Evolutionary conservation across 2,797 vertebrate genomes (phyloP), one percentile per base, ranked within the genome.

Genomic region (Anomalospiza imberbis): DNA sequence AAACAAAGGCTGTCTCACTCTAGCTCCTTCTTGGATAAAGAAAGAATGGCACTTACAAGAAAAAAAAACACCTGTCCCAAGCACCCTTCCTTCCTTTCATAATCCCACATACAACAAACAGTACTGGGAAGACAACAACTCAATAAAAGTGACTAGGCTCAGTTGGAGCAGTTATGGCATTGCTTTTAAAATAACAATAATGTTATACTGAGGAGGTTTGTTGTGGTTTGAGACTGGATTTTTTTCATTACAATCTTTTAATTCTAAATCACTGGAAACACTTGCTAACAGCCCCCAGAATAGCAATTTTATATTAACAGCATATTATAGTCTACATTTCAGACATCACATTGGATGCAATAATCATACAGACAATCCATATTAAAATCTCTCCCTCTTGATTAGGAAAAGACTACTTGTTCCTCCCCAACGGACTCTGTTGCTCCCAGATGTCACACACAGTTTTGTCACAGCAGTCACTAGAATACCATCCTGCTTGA

Each of bases 61-160:
- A 79, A 88, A 91, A 91, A 81, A 95, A 89, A 3, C 93, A 97
- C 60, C 94, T 95, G 93, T 53, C 63, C 31, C 61, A 63, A 38
- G 32, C 70, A 63, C 25, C 58, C 45, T 73, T 78, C 53, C 32
- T 83, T 65, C 58, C 55, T 82, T 67, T 62, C 84, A 53, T 60
- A 94, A 91, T 63, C 40, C 48, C 82, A 78, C 6, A 0, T 28
- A 63, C 17, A 76, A 20, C 87, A 70, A 95, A 55, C 19, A 53
- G 44, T 47, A 53, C 51, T 66, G 60, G 73, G 26, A 92, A 70
- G 36, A 67, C 0, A 4, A 75, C 31, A 68, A 9, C 38, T 58
- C 38, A n/a, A 61, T 50, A 61, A 84, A 79, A 72, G 42, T 38
- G 25, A 47, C 47, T 21, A 45, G 12, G 62, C 55, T 76, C 67